Percentiles rank a stretch among this genome's conserved stretches.
Conservation (phyloP, 1,140 invertebrate genomes). For the Hypothenemus hampei region DNA sequence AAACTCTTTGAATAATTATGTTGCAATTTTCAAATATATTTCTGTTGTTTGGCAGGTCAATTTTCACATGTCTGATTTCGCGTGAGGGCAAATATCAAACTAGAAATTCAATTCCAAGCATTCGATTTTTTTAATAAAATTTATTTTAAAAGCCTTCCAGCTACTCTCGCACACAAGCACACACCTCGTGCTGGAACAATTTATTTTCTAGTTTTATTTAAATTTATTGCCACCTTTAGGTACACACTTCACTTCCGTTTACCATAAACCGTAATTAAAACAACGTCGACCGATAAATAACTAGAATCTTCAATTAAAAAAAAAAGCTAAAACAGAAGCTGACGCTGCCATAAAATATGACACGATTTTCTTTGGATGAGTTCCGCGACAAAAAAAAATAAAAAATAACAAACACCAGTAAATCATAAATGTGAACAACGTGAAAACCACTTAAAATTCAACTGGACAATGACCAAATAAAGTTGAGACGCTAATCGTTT, state of each 20-base stretch:
- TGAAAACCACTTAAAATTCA: too few relatives aligned
- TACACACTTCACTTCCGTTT: conserved; percentile 7
- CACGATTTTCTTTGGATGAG: too few relatives aligned
- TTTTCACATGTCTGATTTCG: too few relatives aligned
- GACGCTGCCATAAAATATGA: too few relatives aligned
- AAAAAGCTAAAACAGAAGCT: too few relatives aligned
- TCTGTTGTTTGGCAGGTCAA: too few relatives aligned
- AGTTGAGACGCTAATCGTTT: background rate
- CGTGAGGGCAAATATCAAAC: background rate
- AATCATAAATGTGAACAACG: too few relatives aligned
- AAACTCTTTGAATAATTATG: too few relatives aligned
- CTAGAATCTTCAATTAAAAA: too few relatives aligned
- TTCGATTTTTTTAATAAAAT: conserved; percentile 6
- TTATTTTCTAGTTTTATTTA: conserved; percentile 5
- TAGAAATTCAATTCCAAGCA: conserved; percentile 14
- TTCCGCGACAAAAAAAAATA: too few relatives aligned
- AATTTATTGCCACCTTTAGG: conserved; percentile 4
- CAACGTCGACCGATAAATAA: background rate
- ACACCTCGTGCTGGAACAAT: conserved; percentile 2
- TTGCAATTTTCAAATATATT: too few relatives aligned
- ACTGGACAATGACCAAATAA: background rate
- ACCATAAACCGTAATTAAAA: conserved; percentile 4
- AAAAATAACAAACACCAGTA: too few relatives aligned
- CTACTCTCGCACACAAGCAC: conserved; percentile 3
- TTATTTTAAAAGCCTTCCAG: conserved; percentile 7